Evolutionary conservation across 2,888 invertebrate species (phyloP).

Genomic region (Drosophila longiperda): DNA sequence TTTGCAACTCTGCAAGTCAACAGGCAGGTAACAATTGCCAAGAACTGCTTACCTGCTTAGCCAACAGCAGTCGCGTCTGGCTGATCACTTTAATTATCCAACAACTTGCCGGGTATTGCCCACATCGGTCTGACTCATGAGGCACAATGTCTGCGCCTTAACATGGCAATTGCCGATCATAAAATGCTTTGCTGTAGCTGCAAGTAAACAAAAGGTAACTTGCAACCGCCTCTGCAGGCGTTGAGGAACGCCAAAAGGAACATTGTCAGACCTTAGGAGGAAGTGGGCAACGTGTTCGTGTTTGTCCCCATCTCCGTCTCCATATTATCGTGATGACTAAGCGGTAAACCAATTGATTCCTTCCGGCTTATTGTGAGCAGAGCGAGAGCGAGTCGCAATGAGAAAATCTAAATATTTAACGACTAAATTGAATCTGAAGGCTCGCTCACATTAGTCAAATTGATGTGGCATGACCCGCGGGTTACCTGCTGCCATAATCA

Average conservation of each 20-base stretch:
- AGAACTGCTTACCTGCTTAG: conserved; percentile 36
- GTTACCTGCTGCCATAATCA: conserved; percentile 67
- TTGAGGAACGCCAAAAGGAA: conserved; percentile 65
- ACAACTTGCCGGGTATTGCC: conserved; percentile 17
- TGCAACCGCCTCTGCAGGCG: conserved; percentile 41
- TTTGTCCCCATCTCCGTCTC: conserved; percentile 29
- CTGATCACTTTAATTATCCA: conserved; percentile 44
- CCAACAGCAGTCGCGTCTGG: conserved; percentile 33
- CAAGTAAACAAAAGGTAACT: conserved; percentile 32
- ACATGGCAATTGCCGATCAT: conserved; percentile 60
- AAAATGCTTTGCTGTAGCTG: conserved; percentile 39
- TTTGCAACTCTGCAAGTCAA: conserved; percentile 52
- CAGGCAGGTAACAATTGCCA: conserved; percentile 20
- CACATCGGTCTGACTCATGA: conserved; percentile 59
- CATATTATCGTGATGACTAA: conserved; percentile 64
- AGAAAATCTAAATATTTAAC: conserved; percentile 78
- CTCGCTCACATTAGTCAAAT: conserved; percentile 76
- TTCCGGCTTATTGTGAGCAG: conserved; percentile 61
- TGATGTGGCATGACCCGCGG: conserved; percentile 55
- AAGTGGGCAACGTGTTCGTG: conserved; percentile 48
- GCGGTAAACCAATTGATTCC: conserved; percentile 79
- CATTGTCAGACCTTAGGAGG: conserved; percentile 51
- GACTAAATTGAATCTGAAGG: conserved; percentile 80
- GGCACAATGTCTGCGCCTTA: conserved; percentile 28
- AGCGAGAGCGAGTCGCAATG: conserved; percentile 21